Evolutionary conservation across 1,140 invertebrate species (phyloP), one percentile per base, ranked within the genome.

Genomic region (Drosophila guanche): DNA sequence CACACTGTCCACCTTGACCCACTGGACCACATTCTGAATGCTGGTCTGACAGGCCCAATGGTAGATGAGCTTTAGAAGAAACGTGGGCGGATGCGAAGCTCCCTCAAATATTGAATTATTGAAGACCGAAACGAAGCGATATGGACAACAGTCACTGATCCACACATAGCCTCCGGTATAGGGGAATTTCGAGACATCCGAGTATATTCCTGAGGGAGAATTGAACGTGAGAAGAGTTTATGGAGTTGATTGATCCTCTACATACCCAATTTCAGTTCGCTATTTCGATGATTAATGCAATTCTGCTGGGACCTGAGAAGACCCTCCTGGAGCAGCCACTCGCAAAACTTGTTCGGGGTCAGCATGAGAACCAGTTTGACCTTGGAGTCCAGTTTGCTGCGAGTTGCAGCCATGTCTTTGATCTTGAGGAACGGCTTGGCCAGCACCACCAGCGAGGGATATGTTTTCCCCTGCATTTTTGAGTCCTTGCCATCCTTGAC

Each of bases 11-110:
- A 95, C 96, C 92, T 97, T 97, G 0, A 97, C 94, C 97, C 96
- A 97, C 46, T 96, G 95, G 0, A 96, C 93, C 8, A 97, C 96
- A 88, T 97, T 98, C 77, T 95, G 95, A 8, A 97, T 95, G 58
- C 95, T 96, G 1, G 97, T 97, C 80, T 97, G 96, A 85, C 96
- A 97, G 0, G 95, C 93, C 97, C 97, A 98, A 89, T 98, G 96
- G 90, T 97, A 98, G 25, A 98, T 95, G 0, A 97, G 92, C 86
- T 97, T 97, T 0, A 97, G 88, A 4, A 97, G 92, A 10, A 96
- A 94, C 12, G 95, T 95, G 0, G 97, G 96, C 0, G 95, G 94
- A 90, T 97, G 95, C 2, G 95, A 94, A 5, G 96, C 95, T 3
- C 95, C 95, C 91, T 97, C 96, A 77, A 97, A 98, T 40, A 98